Evolutionary conservation across 2,888 invertebrate species (phyloP).

Genomic region (Argyra leucocephala): DNA sequence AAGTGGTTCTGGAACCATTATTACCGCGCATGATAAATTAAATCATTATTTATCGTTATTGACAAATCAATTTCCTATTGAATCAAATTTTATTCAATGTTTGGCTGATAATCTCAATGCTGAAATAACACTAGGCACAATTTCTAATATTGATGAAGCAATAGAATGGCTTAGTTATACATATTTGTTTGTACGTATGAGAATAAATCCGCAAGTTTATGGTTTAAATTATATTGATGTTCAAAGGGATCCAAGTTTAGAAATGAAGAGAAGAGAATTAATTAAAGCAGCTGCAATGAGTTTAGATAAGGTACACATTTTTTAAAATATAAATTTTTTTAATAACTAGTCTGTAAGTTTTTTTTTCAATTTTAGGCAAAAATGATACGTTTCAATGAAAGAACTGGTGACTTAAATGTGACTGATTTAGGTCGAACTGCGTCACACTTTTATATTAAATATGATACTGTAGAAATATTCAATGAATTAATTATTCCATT

Average conservation of each 20-base stretch:
- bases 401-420: slow-evolving; percentile 68
- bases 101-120: slow-evolving; percentile 96
- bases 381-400: slow-evolving; percentile 66
- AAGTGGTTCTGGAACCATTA: slow-evolving; percentile 89
- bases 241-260: slow-evolving; percentile 70
- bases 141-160: slow-evolving; percentile 89
- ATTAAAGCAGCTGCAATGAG: slow-evolving; percentile 71
- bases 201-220: slow-evolving; percentile 74
- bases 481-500: slow-evolving; percentile 70
- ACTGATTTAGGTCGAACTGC: slow-evolving; percentile 90
- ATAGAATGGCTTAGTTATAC: slow-evolving; percentile 97
- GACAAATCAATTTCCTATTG: slow-evolving; percentile 95
- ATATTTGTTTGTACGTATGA: slow-evolving; percentile 88
- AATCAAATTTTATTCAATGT: slow-evolving; percentile 87
- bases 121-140: slow-evolving; percentile 93
- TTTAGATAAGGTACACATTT: slow-evolving; percentile 67
- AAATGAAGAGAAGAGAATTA: slow-evolving; percentile 64
- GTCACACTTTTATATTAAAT: slow-evolving; percentile 94
- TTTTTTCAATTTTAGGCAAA: background rate
- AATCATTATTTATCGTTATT: slow-evolving; percentile 86
- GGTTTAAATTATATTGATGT: slow-evolving; percentile 54
- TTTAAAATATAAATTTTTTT: background rate
- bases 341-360: background rate
- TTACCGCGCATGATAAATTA: slow-evolving; percentile 85
- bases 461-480: slow-evolving; percentile 87